Percentiles rank a stretch among this genome's conserved stretches.
These are phyloP conservation scores for Nannoperca australis DNA, from an alignment of 2,797 vertebrate genomes.

Conservation along the genomic window DNA sequence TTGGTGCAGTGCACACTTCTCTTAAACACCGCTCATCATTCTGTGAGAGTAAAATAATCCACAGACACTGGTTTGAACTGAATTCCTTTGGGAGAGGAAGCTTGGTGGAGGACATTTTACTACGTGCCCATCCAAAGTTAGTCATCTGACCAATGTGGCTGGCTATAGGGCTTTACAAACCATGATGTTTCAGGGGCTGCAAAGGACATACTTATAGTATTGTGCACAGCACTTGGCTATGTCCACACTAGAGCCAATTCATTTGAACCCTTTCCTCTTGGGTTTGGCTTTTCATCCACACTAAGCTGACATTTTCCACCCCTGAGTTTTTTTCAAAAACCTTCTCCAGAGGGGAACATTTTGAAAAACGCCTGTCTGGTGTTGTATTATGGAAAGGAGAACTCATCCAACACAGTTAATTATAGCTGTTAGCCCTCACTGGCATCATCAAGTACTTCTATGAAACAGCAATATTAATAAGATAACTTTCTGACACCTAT, in stretches of 20 bases:
- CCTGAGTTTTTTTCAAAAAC: neutral
- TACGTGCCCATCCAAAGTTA: slow-evolving; percentile 30
- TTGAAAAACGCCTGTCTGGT: neutral
- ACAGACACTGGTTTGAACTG: slow-evolving; percentile 26
- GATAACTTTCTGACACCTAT: neutral
- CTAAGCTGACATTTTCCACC: neutral
- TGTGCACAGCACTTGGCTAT: neutral
- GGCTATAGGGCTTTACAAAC: slow-evolving; percentile 8
- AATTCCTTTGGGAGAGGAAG: slow-evolving; percentile 29
- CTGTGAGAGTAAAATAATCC: slow-evolving; percentile 34
- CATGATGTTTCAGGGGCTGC: neutral
- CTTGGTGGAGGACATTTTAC: slow-evolving; percentile 16
- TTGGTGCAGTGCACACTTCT: slow-evolving; percentile 16
- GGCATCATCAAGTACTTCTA: neutral
- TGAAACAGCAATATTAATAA: neutral
- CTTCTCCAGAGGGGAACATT: neutral
- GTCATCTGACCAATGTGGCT: slow-evolving; percentile 28
- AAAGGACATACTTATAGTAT: neutral
- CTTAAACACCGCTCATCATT: slow-evolving; percentile 8
- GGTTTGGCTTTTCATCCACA: slow-evolving; percentile 7
- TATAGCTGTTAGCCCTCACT: neutral
- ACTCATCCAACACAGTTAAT: neutral
- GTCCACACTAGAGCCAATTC: neutral
- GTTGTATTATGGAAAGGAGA: neutral
- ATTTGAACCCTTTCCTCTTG: neutral